Evolutionary conservation across 2,888 invertebrate genomes (phyloP), one percentile per base, ranked within the genome.

Genomic region (Limnephilus rhombicus): DNA sequence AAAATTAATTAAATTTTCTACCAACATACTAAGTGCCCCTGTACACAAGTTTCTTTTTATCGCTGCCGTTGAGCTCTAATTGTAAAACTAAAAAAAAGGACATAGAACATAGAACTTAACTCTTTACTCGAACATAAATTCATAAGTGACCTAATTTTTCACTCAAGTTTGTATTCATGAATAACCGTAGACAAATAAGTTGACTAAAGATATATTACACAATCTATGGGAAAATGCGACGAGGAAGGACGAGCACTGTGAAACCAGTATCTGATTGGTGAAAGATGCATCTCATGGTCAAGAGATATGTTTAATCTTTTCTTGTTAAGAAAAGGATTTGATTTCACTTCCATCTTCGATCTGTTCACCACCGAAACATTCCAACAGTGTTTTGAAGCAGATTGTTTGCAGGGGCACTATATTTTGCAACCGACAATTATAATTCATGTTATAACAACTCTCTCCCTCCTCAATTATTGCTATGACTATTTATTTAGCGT

Each of bases 401-500:
- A 2, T 68, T 68, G 68, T 68, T 24, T 68, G 68, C 24, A 68
- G 68, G 68, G 68, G 68, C 9, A 68, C 24, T 5, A 7, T 68
- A 11, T 68, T 68, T 68, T 68, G 24, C 7, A 68, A 9, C 24
- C 24, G n/a, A 68, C 68, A 68, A 68, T 68, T 18, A 53, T 53
- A 68, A 68, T 68, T 68, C 68, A 68, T 68, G 68, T 68, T 68
- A n/a, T n/a, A 68, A 68, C 68, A 68, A 68, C 68, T 86, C n/a
- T 86, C 13, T 29, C 86, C 45, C 45, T 86, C n/a, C 45, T 45
- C 86, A 45, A 86, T 29, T 86, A 86, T 29, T 86, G 86, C 86
- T 86, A 85, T 83, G 83, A 41, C 29, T 86, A 45, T 86, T 86
- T 86, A 86, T 86, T 86, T 86, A 86, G 86, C n/a, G 15, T 86